Percentiles rank a stretch among this genome's conserved stretches.
phyloP scores from a whole-genome alignment of 2,113 vertebrate species.

The Trinectes maculatus region DNA sequence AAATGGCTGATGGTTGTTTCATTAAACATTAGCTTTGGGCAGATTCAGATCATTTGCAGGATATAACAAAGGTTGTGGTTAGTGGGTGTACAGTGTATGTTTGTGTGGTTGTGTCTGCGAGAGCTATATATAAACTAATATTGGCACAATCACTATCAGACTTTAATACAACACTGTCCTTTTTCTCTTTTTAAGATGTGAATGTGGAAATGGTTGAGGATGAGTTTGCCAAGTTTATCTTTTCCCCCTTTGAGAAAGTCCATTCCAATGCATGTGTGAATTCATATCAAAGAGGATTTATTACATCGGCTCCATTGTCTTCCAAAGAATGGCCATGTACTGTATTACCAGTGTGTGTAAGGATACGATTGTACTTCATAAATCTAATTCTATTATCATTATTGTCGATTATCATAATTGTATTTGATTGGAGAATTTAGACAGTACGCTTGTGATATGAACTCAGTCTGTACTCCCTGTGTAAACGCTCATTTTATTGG shows the following conservation, averaged over 20 bases:
- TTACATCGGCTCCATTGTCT: constrained; percentile 30
- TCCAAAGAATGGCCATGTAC: constrained; percentile 1
- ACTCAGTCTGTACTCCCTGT: background rate
- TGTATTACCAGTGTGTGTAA: constrained; percentile 8
- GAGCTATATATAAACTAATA: constrained; percentile 29
- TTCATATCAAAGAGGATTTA: constrained; percentile 30
- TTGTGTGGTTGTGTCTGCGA: background rate
- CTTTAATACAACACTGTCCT: constrained; percentile 45
- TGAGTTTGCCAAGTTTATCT: constrained; percentile 50
- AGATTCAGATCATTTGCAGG: constrained; percentile 11
- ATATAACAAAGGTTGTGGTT: constrained; percentile 9
- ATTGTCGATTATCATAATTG: background rate
- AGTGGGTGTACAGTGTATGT: constrained; percentile 8
- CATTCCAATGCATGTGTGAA: constrained; percentile 34
- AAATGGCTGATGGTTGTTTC: background rate
- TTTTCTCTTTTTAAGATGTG: constrained; percentile 38
- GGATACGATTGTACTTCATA: constrained; percentile 19
- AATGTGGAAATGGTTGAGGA: constrained; percentile 38
- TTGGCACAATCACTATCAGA: constrained; percentile 33
- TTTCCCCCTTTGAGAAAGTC: constrained; percentile 41
- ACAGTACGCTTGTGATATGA: constrained; percentile 17
- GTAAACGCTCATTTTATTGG: no score
- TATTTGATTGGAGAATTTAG: constrained; percentile 45
- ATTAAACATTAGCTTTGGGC: constrained; percentile 11
- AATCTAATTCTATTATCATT: constrained; percentile 38